Percentiles rank a stretch among this genome's conserved stretches.
phyloP scores from a whole-genome alignment of 1,140 invertebrate species.

The Cheumatopsyche charites region DNA sequence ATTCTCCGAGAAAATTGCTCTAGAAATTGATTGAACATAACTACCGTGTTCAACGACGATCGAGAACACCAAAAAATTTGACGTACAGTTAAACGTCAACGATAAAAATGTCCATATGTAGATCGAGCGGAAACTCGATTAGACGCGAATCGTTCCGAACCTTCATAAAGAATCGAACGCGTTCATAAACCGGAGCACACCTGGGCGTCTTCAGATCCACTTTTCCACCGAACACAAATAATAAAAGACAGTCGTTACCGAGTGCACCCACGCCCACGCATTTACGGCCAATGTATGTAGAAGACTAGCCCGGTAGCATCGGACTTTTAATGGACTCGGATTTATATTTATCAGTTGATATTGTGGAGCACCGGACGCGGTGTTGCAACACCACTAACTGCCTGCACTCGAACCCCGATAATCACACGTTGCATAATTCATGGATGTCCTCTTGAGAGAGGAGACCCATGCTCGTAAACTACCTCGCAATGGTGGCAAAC shows the following conservation, averaged over 20 bases:
- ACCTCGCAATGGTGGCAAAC: slow-evolving; percentile 1
- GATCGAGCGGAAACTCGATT: slow-evolving; percentile 16
- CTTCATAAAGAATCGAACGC: background rate
- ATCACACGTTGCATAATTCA: slow-evolving; percentile 24
- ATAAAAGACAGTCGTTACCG: background rate
- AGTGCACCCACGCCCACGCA: background rate
- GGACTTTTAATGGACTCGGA: background rate
- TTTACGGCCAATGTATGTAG: background rate
- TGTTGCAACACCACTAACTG: slow-evolving; percentile 14
- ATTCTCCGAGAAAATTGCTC: too few species aligned
- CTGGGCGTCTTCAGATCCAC: background rate
- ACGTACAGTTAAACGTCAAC: too few species aligned
- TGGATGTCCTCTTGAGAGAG: background rate
- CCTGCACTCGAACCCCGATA: slow-evolving; percentile 17
- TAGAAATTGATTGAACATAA: too few species aligned
- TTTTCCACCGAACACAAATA: background rate
- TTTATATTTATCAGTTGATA: background rate
- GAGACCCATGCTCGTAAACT: background rate
- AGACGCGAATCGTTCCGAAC: background rate
- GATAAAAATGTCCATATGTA: background rate
- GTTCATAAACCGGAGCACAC: slow-evolving; percentile 1
- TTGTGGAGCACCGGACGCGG: background rate
- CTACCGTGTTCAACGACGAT: too few species aligned
- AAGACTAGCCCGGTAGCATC: background rate
- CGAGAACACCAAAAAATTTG: too few species aligned